Evolutionary conservation across 2,113 vertebrate genomes (phyloP).

Genomic region (Corythaixoides concolor): DNA sequence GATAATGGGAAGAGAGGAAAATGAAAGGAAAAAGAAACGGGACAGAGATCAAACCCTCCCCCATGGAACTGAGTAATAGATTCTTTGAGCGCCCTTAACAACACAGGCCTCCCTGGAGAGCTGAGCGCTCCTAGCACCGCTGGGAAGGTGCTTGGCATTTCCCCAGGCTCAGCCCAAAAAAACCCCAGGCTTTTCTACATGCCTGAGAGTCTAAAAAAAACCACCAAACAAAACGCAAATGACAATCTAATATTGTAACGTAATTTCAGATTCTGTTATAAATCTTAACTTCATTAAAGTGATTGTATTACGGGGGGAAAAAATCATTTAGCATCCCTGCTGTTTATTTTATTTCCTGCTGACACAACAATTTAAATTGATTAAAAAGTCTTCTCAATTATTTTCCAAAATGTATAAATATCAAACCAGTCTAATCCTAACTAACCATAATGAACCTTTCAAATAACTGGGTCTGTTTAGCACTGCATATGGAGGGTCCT

Average conservation of each 20-base stretch:
- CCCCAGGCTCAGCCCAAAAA: neutral
- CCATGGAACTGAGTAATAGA: neutral
- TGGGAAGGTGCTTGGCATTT: neutral
- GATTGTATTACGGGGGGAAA: neutral
- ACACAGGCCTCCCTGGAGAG: neutral
- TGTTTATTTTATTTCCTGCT: constrained; percentile 54
- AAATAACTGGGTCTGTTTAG: neutral
- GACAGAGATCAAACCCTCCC: constrained; percentile 15
- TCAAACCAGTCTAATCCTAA: neutral
- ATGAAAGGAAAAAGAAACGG: constrained; percentile 40
- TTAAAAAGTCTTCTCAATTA: constrained; percentile 31
- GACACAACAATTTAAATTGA: constrained; percentile 33
- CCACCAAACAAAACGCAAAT: neutral
- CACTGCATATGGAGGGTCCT: neutral
- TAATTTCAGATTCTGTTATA: neutral
- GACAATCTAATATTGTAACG: neutral
- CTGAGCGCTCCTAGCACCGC: neutral
- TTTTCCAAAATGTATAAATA: constrained; percentile 31
- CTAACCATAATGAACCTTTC: neutral
- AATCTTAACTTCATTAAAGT: constrained; percentile 57
- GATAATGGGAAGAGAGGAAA: constrained; percentile 16
- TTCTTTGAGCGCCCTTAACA: constrained; percentile 7
- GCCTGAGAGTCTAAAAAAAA: neutral
- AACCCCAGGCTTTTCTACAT: neutral
- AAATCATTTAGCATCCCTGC: neutral